Percentiles rank a stretch among this genome's conserved stretches.
phyloP scores from a whole-genome alignment of 2,888 invertebrate genomes.

The Halictus quadricinctus region DNA sequence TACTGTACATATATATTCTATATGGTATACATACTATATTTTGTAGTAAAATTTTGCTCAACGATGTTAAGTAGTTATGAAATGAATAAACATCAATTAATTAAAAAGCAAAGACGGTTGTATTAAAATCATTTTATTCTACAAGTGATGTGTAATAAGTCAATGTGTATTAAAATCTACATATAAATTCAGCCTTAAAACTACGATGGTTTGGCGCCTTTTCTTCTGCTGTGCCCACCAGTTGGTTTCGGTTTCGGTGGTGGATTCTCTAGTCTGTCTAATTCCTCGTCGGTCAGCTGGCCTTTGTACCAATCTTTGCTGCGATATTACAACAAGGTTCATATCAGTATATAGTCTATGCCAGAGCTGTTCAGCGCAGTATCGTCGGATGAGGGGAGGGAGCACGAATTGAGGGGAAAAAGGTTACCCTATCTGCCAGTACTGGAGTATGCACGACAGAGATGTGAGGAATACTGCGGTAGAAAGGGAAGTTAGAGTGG shows the following conservation, averaged over 20 bases:
- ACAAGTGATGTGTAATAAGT: conserved; percentile 55
- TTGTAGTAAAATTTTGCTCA: neutral
- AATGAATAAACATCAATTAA: neutral
- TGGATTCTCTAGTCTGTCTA: conserved; percentile 91
- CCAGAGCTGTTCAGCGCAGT: no score
- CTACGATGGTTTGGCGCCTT: conserved; percentile 80
- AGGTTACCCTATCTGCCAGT: no score
- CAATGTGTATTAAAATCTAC: conserved; percentile 55
- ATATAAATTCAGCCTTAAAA: conserved; percentile 33
- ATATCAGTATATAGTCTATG: neutral
- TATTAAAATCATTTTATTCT: conserved; percentile 69
- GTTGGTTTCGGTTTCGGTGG: conserved; percentile 86
- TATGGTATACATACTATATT: neutral
- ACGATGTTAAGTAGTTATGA: neutral
- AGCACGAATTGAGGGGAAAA: no score
- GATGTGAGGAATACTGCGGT: no score
- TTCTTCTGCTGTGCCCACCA: conserved; percentile 83
- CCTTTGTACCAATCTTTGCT: conserved; percentile 96
- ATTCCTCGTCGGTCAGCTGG: conserved; percentile 90
- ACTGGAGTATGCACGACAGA: no score
- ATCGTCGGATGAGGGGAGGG: no score
- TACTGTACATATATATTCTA: neutral
- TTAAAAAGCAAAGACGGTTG: conserved; percentile 15
- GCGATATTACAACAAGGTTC: conserved; percentile 70
- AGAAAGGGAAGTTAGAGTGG: no score